These are phyloP conservation scores for Tupiocoris notatus DNA, from an alignment of 2,888 invertebrate species.

Conservation along the genomic window DNA sequence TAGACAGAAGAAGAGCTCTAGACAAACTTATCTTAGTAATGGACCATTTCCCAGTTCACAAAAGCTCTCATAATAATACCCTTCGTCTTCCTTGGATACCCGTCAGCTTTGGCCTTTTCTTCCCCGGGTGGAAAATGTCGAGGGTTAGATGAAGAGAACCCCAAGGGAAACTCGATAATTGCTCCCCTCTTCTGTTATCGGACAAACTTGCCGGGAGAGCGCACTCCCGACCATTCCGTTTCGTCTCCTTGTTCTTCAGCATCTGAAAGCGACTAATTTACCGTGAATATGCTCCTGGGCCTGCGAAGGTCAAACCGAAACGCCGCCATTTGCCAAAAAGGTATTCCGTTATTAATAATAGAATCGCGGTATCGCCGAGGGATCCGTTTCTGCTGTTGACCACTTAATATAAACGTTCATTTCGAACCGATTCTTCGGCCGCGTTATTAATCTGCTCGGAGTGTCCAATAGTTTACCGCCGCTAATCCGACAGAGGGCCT, in stretches of 20 bases:
- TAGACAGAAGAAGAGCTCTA: slow-evolving; percentile 22
- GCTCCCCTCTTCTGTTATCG: slow-evolving; percentile 24
- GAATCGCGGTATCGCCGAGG: neutral
- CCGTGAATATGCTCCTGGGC: slow-evolving; percentile 29
- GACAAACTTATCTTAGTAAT: slow-evolving; percentile 38
- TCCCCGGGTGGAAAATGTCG: neutral
- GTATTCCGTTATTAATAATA: neutral
- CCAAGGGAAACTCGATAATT: slow-evolving; percentile 16
- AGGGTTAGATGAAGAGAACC: neutral
- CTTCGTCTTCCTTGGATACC: neutral
- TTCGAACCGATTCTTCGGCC: neutral
- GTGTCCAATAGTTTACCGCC: neutral
- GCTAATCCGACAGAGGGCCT: no score
- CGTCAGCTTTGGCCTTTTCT: slow-evolving; percentile 13
- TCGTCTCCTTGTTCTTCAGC: neutral
- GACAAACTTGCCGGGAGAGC: neutral
- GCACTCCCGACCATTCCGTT: neutral
- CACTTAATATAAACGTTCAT: neutral
- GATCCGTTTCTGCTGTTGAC: neutral
- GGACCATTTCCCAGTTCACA: slow-evolving; percentile 33
- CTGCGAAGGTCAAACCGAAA: neutral
- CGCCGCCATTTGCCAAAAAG: no score
- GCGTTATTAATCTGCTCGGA: neutral
- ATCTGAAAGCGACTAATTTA: slow-evolving; percentile 17
- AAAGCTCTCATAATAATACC: slow-evolving; percentile 27